Evolutionary conservation across 2,797 vertebrate genomes (phyloP).

Genomic region (Octomys mimax): DNA sequence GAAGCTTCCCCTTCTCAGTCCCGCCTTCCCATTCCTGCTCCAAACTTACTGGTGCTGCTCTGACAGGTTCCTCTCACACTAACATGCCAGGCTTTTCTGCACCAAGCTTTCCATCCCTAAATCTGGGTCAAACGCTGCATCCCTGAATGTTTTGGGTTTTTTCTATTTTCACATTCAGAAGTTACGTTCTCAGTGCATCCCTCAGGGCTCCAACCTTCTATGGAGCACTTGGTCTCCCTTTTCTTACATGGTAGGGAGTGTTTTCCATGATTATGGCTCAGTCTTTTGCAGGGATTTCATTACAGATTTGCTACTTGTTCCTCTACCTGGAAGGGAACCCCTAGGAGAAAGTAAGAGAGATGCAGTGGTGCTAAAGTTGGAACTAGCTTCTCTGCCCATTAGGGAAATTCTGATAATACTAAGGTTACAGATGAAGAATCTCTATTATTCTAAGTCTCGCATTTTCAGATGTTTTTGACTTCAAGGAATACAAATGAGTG

Average conservation of each 20-base stretch:
- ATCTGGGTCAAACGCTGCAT: background rate
- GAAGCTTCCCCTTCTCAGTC: background rate
- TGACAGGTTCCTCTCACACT: background rate
- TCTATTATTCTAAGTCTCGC: slow-evolving; percentile 36
- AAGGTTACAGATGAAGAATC: slow-evolving; percentile 55
- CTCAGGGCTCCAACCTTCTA: background rate
- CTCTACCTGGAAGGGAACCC: background rate
- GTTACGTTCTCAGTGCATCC: background rate
- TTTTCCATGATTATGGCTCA: slow-evolving; percentile 39
- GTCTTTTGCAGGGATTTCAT: slow-evolving; percentile 52
- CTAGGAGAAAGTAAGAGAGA: background rate
- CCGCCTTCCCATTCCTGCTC: background rate
- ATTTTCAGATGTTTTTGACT: slow-evolving; percentile 58
- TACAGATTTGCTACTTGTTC: background rate
- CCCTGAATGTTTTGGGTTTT: background rate
- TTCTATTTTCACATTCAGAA: slow-evolving; percentile 34
- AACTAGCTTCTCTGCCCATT: background rate
- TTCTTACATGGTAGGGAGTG: background rate
- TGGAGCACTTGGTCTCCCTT: background rate
- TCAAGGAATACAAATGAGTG: slow-evolving; percentile 55
- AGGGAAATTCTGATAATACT: slow-evolving; percentile 2
- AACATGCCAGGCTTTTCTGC: background rate
- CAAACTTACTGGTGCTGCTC: background rate
- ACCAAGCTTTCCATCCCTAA: background rate
- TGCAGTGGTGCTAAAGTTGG: background rate